Evolutionary conservation across 2,113 vertebrate genomes (phyloP).

Genomic region (Muscicapa adusta): DNA sequence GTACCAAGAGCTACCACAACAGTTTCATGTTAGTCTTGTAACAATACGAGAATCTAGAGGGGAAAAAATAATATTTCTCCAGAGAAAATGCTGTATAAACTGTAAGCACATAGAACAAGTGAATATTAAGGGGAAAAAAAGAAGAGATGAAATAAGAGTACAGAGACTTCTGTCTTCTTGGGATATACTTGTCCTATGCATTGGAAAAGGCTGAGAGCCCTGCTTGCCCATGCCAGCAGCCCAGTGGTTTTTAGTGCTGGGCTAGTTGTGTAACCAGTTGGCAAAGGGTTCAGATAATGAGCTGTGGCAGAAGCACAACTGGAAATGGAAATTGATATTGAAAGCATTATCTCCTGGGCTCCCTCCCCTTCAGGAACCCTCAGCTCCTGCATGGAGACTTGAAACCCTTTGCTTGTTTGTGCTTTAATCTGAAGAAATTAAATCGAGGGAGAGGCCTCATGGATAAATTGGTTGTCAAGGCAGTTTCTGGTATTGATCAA

Average conservation of each 20-base stretch:
- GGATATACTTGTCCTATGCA: neutral
- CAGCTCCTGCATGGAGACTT: neutral
- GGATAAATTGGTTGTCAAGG: conserved; percentile 46
- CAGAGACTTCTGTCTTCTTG: neutral
- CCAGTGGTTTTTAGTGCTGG: neutral
- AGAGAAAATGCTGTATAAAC: neutral
- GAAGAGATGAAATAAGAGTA: neutral
- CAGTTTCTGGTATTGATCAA: conserved; percentile 62
- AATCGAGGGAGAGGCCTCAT: neutral
- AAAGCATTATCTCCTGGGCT: conserved; percentile 45
- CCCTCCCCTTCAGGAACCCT: conserved; percentile 20
- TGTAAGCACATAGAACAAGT: neutral
- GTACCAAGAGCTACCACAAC: neutral
- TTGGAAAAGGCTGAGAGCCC: neutral
- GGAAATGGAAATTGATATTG: conserved; percentile 67
- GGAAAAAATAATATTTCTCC: neutral
- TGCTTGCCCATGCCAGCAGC: neutral
- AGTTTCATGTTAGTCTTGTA: neutral
- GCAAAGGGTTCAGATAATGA: conserved; percentile 45
- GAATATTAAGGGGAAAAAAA: neutral
- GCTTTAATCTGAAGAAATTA: conserved; percentile 52
- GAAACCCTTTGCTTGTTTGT: conserved; percentile 45
- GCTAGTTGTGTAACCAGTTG: conserved; percentile 13
- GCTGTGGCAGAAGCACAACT: conserved; percentile 22
- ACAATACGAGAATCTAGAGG: accelerated